Evolutionary conservation across 2,113 vertebrate species (phyloP).

Genomic region (Caranx melampygus): DNA sequence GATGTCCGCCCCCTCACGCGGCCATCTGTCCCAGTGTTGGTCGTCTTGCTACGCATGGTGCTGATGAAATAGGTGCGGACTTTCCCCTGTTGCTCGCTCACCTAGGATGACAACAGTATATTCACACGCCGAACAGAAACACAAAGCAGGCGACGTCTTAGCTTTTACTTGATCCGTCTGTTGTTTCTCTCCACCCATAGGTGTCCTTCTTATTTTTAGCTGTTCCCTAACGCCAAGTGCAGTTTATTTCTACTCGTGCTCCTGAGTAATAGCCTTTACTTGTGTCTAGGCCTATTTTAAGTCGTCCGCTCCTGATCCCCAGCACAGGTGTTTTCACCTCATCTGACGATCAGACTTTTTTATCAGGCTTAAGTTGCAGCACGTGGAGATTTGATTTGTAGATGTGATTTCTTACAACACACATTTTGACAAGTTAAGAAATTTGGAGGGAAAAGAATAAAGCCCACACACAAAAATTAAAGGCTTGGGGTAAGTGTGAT

Average conservation of each 20-base stretch:
- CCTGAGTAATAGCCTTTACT: not conserved
- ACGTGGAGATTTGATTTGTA: not conserved
- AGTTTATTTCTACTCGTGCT: not conserved
- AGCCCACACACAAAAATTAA: too few relatives aligned
- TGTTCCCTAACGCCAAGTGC: not conserved
- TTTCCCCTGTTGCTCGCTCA: constrained; percentile 93
- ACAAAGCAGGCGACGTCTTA: not conserved
- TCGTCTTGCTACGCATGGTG: constrained; percentile 83
- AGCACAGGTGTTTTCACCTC: not conserved
- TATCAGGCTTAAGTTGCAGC: not conserved
- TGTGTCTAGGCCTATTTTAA: not conserved
- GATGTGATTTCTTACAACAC: too few relatives aligned
- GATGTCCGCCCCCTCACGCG: constrained; percentile 72
- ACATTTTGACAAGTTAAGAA: too few relatives aligned
- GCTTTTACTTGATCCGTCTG: not conserved
- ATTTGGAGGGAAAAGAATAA: too few relatives aligned
- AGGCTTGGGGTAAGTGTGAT: too few relatives aligned
- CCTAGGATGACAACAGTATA: constrained; percentile 44
- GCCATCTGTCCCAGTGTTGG: constrained; percentile 77
- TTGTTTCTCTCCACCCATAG: constrained; percentile 31
- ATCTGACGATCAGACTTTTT: not conserved
- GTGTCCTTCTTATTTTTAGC: constrained; percentile 21
- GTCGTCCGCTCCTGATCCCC: not conserved
- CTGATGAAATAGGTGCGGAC: constrained; percentile 97
- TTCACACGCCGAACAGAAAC: not conserved